Conservation (phyloP, 2,888 invertebrate genomes). For the Cosmia pyralina region DNA sequence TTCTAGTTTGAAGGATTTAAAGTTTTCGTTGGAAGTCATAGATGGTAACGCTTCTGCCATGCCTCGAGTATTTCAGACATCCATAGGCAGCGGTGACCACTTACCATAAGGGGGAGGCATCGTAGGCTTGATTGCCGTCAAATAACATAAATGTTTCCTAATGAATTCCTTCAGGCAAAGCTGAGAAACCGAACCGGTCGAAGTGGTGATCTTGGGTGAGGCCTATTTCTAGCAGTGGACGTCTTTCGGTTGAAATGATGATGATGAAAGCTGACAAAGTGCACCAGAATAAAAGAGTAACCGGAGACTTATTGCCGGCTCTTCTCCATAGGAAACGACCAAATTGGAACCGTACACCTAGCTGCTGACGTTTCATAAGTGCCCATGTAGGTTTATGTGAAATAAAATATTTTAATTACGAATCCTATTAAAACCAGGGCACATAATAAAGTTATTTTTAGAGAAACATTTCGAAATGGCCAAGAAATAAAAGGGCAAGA, state of each 20-base stretch:
- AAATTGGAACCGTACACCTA: too few species aligned
- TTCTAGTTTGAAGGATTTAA: neutral
- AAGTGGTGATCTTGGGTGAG: too few species aligned
- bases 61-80: neutral
- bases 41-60: neutral
- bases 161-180: neutral
- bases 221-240: too few species aligned
- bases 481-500: constrained; percentile 37
- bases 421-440: neutral
- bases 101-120: neutral
- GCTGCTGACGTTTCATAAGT: too few species aligned
- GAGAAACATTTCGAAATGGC: constrained; percentile 37
- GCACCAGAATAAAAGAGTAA: neutral
- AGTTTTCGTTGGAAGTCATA: neutral
- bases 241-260: too few species aligned
- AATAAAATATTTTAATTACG: too few species aligned
- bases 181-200: too few species aligned
- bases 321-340: too few species aligned
- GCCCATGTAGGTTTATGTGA: too few species aligned
- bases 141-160: neutral
- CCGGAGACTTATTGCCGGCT: too few species aligned
- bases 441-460: constrained; percentile 24
- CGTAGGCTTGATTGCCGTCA: neutral
- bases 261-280: neutral
- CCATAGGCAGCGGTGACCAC: neutral